A percentile compares a stretch with the other conserved stretches of the same genome.
Conservation (phyloP, 1,140 invertebrate genomes). For the Zaprionus capensis region DNA sequence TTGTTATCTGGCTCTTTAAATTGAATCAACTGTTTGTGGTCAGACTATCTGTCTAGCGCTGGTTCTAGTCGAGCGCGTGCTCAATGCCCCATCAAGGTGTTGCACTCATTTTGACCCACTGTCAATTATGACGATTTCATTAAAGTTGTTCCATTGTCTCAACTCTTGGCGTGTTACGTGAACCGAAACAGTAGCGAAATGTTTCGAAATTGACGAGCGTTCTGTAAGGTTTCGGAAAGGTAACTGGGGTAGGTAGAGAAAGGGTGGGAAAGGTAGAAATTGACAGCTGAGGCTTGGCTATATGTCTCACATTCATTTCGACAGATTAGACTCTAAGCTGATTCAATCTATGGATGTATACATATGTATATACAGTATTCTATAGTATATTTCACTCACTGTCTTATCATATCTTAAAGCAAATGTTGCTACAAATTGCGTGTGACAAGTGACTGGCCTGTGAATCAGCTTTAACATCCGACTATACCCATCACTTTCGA, state of each 20-base stretch:
- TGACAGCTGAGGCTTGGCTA: not conserved
- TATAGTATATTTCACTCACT: not conserved
- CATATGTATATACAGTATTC: not conserved
- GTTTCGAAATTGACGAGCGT: not conserved
- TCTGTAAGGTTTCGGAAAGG: slow-evolving; percentile 6
- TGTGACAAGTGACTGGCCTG: not conserved
- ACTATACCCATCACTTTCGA: not conserved
- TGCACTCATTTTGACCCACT: slow-evolving; percentile 46
- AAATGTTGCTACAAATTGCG: not conserved
- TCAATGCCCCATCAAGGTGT: slow-evolving; percentile 62
- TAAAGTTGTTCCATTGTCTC: slow-evolving; percentile 6
- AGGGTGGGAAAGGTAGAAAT: not conserved
- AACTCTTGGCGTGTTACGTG: slow-evolving; percentile 3
- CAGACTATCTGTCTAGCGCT: slow-evolving; percentile 13
- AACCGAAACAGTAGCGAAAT: slow-evolving; percentile 31
- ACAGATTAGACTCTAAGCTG: not conserved
- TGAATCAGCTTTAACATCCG: slow-evolving; percentile 22
- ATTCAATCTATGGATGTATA: not conserved
- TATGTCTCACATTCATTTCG: not conserved
- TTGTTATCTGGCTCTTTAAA: slow-evolving; percentile 65
- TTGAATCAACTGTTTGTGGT: slow-evolving; percentile 31
- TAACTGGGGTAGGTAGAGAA: not conserved
- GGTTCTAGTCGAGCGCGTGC: slow-evolving; percentile 57
- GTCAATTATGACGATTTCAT: slow-evolving; percentile 18
- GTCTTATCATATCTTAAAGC: slow-evolving; percentile 14